Evolutionary conservation across 2,113 vertebrate species (phyloP), one percentile per base, ranked within the genome.

Genomic region (Micromys minutus): DNA sequence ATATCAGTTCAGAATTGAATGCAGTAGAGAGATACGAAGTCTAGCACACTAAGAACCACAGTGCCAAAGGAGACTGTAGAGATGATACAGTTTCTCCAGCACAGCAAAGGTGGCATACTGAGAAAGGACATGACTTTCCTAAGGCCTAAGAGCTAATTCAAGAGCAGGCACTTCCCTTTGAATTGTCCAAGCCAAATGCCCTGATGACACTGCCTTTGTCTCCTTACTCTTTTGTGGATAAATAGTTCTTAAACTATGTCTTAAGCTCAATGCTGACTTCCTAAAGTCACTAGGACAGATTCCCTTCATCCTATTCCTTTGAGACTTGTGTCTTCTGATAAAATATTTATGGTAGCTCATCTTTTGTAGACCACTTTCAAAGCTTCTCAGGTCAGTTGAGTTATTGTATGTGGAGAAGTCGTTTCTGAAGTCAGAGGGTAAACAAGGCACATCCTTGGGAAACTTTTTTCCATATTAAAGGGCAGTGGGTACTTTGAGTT

Each of bases 291-390:
- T 26, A 80, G 55, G n/a, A 55, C 92, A 90, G 88, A 72, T 55
- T 42, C 72, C 75, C 77, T 86, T 52, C 59, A 57, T 91, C 39
- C 79, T 93, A 86, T 79, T 74, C 87, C 87, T 95, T 88, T 84
- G 84, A 96, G 52, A 91, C 87, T 24, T 50, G 34, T 93, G 59
- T 74, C 90, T 90, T 92, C 90, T 96, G 92, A 93, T 96, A 93
- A 96, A 97, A 97, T 97, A 95, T 97, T 96, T 84, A 97, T 96
- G 59, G 65, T 29, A 67, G 55, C 21, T 69, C 74, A 77, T 93
- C 94, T 96, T 97, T 93, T 90, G 74, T 93, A 91, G 87, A 76
- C 96, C 87, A 94, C 87, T 55, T 96, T 95, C 93, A 94, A 93
- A 90, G 88, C 59, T 55, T 90, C 87, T 94, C 8, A 16, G 67